A percentile compares a stretch with the other conserved stretches of the same genome.
Conservation (phyloP, 1,140 invertebrate species). For the Venturia canescens region DNA sequence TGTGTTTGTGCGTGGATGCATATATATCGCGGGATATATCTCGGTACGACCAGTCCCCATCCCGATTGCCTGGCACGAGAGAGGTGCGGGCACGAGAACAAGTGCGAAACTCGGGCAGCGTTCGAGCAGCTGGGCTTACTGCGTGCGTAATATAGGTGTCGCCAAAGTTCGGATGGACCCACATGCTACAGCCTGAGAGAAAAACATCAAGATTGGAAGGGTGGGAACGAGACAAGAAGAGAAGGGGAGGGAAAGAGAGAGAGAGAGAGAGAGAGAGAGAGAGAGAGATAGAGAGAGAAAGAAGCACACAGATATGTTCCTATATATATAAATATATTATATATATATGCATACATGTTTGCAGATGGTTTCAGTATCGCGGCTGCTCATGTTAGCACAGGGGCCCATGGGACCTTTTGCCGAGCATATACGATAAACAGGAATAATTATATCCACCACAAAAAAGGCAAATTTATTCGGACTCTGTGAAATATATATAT, state of each 20-base stretch:
- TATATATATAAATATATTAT: no score
- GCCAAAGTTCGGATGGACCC: not conserved
- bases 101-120: constrained; percentile 21
- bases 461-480: constrained; percentile 50
- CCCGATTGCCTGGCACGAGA: constrained; percentile 20
- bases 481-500: not conserved
- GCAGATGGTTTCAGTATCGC: not conserved
- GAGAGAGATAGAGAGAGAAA: constrained; percentile 3
- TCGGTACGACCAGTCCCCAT: constrained; percentile 21
- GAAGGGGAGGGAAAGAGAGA: not conserved
- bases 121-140: constrained; percentile 42
- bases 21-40: constrained; percentile 29
- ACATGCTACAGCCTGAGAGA: constrained; percentile 8
- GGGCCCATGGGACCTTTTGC: constrained; percentile 35
- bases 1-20: not conserved
- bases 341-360: not conserved
- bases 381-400: not conserved
- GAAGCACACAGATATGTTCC: no score
- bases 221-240: not conserved
- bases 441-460: constrained; percentile 47
- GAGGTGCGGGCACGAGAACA: constrained; percentile 21
- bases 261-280: no score
- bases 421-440: constrained; percentile 46
- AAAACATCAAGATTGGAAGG: no score
- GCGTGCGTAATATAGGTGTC: constrained; percentile 39